A percentile compares a stretch with the other conserved stretches of the same genome.
These are phyloP conservation scores for Limanda limanda DNA, from an alignment of 2,113 vertebrate genomes.

Conservation along the genomic window DNA sequence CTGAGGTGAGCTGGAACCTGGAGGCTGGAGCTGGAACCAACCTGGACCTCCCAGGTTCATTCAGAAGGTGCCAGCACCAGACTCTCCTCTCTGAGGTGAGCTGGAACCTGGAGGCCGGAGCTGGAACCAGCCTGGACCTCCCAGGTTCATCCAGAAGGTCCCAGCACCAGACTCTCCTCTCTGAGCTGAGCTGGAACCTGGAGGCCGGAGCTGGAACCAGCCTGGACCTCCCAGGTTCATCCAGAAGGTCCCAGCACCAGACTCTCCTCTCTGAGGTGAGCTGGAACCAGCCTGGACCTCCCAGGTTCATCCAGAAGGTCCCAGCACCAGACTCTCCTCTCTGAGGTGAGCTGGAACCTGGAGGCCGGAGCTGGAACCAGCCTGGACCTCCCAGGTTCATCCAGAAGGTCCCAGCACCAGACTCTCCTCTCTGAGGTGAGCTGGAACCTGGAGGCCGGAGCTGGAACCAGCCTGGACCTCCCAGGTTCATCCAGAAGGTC, in stretches of 20 bases:
- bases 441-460: too few species aligned
- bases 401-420: conserved; percentile 19
- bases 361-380: conserved; percentile 41
- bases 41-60: conserved; percentile 51
- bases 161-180: conserved; percentile 24
- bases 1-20: too few species aligned
- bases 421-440: conserved; percentile 50
- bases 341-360: too few species aligned
- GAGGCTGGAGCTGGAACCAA: conserved; percentile 40
- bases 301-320: conserved; percentile 53
- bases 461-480: conserved; percentile 39
- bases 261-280: conserved; percentile 46
- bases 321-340: conserved; percentile 24
- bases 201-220: conserved; percentile 41
- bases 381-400: conserved; percentile 51
- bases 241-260: conserved; percentile 19
- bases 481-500: conserved; percentile 53
- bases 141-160: conserved; percentile 53
- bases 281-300: conserved; percentile 39
- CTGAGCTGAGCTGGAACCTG: too few species aligned
- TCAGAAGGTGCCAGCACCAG: conserved; percentile 18
- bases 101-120: too few species aligned
- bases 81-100: conserved; percentile 50
- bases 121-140: conserved; percentile 39
- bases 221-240: conserved; percentile 51